These are phyloP conservation scores for Thryonomys swinderianus DNA, from an alignment of 2,113 vertebrate genomes.

Conservation along the genomic window DNA sequence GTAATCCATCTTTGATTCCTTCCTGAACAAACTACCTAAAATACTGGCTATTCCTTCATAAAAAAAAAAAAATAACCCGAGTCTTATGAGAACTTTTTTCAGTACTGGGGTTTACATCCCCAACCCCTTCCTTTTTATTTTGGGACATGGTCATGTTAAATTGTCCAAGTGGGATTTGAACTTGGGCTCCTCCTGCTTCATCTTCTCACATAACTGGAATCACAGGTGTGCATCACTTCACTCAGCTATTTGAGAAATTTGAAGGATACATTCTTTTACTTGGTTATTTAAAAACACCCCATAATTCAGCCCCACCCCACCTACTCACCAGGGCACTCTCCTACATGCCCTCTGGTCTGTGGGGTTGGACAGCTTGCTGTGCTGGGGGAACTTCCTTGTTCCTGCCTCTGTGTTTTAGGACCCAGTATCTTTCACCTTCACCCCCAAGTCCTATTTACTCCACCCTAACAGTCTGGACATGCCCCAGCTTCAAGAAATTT, in stretches of 20 bases:
- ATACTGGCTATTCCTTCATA: background rate
- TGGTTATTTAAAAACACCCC: constrained; percentile 24
- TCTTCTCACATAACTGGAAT: background rate
- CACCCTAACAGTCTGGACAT: background rate
- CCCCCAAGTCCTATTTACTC: background rate
- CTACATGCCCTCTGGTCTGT: background rate
- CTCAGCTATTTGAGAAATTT: background rate
- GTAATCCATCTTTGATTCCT: background rate
- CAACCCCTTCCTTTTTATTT: background rate
- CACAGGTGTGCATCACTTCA: background rate
- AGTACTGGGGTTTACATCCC: background rate
- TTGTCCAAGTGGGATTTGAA: background rate
- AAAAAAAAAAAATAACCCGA: background rate
- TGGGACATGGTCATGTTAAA: background rate
- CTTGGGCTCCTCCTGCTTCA: background rate
- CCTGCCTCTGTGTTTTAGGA: background rate
- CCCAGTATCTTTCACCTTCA: background rate
- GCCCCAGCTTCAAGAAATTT: background rate
- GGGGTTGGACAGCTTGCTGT: background rate
- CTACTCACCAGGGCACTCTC: background rate
- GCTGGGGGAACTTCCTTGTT: background rate
- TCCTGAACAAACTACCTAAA: background rate
- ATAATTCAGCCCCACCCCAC: background rate
- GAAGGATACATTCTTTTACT: constrained; percentile 36
- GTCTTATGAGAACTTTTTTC: background rate